A percentile compares a stretch with the other conserved stretches of the same genome.
Evolutionary conservation across 2,113 vertebrate genomes (phyloP).

Genomic region (Carettochelys insculpta): DNA sequence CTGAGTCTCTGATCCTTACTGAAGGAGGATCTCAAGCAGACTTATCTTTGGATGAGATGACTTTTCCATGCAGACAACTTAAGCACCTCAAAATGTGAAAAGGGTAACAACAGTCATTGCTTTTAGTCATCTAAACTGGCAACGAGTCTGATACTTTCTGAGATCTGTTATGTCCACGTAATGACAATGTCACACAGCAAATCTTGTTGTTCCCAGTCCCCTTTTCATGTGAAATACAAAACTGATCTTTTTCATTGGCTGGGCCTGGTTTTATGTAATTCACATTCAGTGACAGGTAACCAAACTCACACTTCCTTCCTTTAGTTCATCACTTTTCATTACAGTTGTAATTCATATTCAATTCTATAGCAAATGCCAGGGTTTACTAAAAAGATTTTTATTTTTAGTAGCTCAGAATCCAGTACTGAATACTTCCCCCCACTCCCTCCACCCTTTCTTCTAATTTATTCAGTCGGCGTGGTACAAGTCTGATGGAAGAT

Average conservation of each 20-base stretch:
- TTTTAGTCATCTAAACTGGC: background rate
- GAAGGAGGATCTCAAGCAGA: background rate
- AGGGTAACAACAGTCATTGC: background rate
- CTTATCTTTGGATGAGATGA: background rate
- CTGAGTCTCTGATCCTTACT: background rate
- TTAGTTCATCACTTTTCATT: conserved; percentile 62
- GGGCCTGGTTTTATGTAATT: background rate
- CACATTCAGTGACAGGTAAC: background rate
- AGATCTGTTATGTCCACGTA: background rate
- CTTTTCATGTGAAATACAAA: background rate
- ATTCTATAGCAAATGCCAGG: background rate
- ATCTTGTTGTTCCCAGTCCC: background rate
- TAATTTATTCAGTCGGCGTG: conserved; percentile 86
- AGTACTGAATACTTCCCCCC: conserved; percentile 14
- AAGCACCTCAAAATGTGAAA: background rate
- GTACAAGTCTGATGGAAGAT: conserved; percentile 97
- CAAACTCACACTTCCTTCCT: conserved; percentile 23
- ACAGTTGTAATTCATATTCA: conserved; percentile 20
- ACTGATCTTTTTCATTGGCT: background rate
- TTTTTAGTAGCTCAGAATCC: conserved; percentile 11
- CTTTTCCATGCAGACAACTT: too few species aligned
- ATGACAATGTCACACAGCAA: background rate
- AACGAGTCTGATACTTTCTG: background rate
- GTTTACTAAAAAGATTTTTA: conserved; percentile 19
- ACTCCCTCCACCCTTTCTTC: too few species aligned